phyloP scores from a whole-genome alignment of 2,888 invertebrate species.

The Catocala fraxini region DNA sequence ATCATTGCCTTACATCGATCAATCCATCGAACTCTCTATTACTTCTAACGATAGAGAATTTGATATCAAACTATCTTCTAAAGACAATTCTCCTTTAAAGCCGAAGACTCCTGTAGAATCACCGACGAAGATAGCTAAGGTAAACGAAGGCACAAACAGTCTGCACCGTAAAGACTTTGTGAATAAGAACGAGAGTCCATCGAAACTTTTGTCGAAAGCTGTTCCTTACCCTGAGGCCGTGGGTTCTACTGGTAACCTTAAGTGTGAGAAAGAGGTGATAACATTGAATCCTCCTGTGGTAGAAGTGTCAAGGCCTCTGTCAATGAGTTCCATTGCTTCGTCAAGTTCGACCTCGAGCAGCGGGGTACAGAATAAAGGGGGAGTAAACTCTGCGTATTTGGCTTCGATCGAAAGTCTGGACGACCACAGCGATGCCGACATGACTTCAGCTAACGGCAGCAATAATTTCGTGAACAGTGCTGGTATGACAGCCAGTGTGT shows the following conservation, averaged over 20 bases:
- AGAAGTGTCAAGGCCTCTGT: constrained; percentile 90
- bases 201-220: constrained; percentile 71
- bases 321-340: constrained; percentile 93
- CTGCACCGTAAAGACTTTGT: constrained; percentile 77
- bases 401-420: constrained; percentile 96
- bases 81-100: constrained; percentile 76
- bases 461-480: constrained; percentile 79
- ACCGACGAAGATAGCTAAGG: constrained; percentile 70
- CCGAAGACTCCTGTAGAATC: constrained; percentile 64
- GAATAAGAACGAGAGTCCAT: constrained; percentile 62
- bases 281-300: constrained; percentile 85
- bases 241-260: constrained; percentile 81
- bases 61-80: constrained; percentile 79
- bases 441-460: constrained; percentile 81
- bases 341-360: constrained; percentile 90
- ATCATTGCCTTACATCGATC: constrained; percentile 82
- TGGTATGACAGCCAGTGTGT: constrained; percentile 69
- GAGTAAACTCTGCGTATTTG: constrained; percentile 92
- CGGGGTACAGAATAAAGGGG: constrained; percentile 89
- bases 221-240: constrained; percentile 75
- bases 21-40: constrained; percentile 83
- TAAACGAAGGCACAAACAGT: constrained; percentile 71
- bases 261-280: constrained; percentile 78
- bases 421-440: constrained; percentile 92
- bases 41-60: constrained; percentile 84